phyloP scores from a whole-genome alignment of 2,888 invertebrate species.

The Dusona sp. region DNA sequence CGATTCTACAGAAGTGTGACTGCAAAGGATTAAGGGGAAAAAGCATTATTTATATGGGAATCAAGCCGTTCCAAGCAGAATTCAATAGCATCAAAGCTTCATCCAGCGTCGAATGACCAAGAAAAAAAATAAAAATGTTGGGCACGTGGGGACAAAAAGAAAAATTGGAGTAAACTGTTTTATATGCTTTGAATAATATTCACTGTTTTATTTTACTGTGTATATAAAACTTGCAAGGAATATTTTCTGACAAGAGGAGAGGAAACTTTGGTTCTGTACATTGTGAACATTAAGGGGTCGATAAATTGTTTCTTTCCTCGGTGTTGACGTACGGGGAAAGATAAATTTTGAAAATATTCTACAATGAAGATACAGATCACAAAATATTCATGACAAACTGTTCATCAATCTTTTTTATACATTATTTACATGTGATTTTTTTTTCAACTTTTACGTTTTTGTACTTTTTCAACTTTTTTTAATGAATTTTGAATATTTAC shows the following conservation, averaged over 20 bases:
- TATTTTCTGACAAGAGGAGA: constrained; percentile 17
- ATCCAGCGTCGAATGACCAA: neutral
- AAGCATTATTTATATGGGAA: neutral
- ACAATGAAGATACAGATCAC: constrained; percentile 41
- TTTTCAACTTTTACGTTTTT: too few relatives aligned
- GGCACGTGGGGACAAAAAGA: neutral
- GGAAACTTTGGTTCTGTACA: constrained; percentile 9
- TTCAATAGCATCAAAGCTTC: constrained; percentile 1
- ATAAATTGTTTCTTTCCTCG: constrained; percentile 9
- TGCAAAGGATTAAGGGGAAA: neutral
- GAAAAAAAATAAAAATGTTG: neutral
- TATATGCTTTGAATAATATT: neutral
- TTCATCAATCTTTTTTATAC: constrained; percentile 37
- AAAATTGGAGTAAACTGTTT: neutral
- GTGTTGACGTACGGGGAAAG: constrained; percentile 22
- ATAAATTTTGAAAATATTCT: constrained; percentile 28
- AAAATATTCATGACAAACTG: constrained; percentile 43
- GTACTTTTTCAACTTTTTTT: constrained; percentile 16
- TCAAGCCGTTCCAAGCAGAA: neutral
- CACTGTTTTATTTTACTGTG: neutral
- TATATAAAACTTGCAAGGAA: neutral
- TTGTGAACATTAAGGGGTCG: constrained; percentile 2
- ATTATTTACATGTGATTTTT: constrained; percentile 55
- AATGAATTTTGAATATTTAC: too few relatives aligned
- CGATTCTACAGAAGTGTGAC: neutral